Percentiles rank a stretch among this genome's conserved stretches.
phyloP scores from a whole-genome alignment of 2,888 invertebrate species.

The Brenthis hecate region DNA sequence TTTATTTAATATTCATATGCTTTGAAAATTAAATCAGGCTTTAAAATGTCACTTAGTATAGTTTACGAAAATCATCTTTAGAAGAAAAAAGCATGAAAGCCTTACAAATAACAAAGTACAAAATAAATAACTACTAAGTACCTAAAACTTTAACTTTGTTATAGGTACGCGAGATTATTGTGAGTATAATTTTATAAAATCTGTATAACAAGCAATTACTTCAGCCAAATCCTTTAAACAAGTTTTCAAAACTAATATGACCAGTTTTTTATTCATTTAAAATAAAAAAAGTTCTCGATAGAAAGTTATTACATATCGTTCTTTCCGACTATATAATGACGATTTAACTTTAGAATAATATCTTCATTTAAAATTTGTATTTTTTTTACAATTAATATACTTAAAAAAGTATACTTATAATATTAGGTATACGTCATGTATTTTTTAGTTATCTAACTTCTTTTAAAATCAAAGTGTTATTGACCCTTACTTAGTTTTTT shows the following conservation, averaged over 20 bases:
- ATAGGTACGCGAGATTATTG: background rate
- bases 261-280: conserved; percentile 10
- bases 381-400: too few species aligned
- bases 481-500: conserved; percentile 44
- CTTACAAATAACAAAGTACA: too few species aligned
- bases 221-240: background rate
- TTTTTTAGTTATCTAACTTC: conserved; percentile 1
- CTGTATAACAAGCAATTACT: background rate
- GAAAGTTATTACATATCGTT: conserved; percentile 7
- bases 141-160: too few species aligned
- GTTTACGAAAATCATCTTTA: too few species aligned
- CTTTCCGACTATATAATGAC: background rate
- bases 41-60: too few species aligned
- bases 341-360: too few species aligned
- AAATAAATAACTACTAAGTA: too few species aligned
- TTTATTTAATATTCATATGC: too few species aligned
- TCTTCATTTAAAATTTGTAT: too few species aligned
- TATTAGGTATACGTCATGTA: background rate
- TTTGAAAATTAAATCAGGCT: too few species aligned
- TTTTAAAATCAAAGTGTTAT: conserved; percentile 29
- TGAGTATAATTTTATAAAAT: background rate
- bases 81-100: too few species aligned
- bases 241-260: conserved; percentile 5
- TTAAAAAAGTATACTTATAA: too few species aligned
- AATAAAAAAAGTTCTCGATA: conserved; percentile 1